Conservation (phyloP, 2,888 invertebrate species). For the Marronus borbonicus region DNA sequence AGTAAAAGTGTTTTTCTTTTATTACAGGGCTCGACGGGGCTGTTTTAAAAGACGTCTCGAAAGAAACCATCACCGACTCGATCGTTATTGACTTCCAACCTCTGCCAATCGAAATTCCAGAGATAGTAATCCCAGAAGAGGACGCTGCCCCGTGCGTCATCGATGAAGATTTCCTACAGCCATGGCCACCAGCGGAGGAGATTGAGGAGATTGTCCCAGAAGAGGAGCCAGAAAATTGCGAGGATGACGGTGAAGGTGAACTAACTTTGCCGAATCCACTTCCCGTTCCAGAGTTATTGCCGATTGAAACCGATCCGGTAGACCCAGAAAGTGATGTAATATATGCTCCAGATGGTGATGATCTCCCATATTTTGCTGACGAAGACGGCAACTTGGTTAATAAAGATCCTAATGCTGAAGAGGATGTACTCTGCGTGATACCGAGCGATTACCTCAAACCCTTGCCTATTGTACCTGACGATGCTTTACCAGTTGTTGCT, state of each 20-base stretch:
- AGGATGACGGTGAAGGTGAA: neutral
- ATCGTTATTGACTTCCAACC: neutral
- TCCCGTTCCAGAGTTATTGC: neutral
- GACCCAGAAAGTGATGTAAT: neutral
- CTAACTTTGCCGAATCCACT: neutral
- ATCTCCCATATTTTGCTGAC: neutral
- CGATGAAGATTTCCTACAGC: conserved; percentile 8
- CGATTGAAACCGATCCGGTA: neutral
- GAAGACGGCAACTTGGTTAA: neutral
- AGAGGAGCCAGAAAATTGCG: neutral
- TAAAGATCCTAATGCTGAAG: neutral
- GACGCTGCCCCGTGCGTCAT: neutral
- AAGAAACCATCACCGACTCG: neutral
- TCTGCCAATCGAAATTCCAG: conserved; percentile 3
- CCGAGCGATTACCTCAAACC: neutral
- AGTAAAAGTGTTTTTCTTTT: neutral
- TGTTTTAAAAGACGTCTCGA: neutral
- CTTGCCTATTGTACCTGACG: neutral
- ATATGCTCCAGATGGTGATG: conserved; percentile 1
- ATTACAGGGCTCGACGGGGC: conserved; percentile 9
- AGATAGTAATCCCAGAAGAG: neutral
- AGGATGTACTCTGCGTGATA: neutral
- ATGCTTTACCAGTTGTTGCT: no score
- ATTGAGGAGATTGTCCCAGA: neutral
- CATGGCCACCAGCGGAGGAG: neutral